Evolutionary conservation across 1,140 invertebrate species (phyloP), one percentile per base, ranked within the genome.

Genomic region (Copidosoma floridanum): DNA sequence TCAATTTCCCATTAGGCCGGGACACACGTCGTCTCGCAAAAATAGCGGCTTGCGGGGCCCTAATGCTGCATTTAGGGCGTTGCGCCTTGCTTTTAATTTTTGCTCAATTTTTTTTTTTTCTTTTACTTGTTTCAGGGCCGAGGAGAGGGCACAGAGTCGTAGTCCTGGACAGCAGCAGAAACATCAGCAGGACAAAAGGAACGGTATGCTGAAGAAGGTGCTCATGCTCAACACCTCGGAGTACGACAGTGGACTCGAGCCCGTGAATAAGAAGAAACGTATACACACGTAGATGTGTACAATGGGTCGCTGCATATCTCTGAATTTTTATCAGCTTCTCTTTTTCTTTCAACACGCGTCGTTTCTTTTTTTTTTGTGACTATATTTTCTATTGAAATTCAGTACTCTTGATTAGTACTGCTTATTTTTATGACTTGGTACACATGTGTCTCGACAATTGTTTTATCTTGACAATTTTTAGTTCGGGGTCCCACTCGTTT

Each of bases 221-320:
- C 66, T 74, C 52, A 81, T 80, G 77, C 71, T 81, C 20, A 80
- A 80, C 65, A 71, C 68, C 26, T 83, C 82, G 18, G 83, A 84
- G 63, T 84, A 77, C 68, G 78, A 70, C 54, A 83, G 80, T 55
- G 83, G 83, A 47, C 71, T 84, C 53, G 74, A 79, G 65, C 72
- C 75, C 12, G 57, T 64, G 0, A 83, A 81, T 70, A 83, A 82
- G 67, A n/a, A n/a, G n/a, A n/a, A n/a, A n/a, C n/a, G n/a, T n/a
- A n/a, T n/a, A n/a, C n/a, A n/a, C 62, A 44, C 32, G 32, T 8
- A 35, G 32, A 35, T 8, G 14, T 60, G 24, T 52, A n/a, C 16
- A 16, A 5, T n/a, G 16, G n/a, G 1, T 5, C n/a, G 18, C 47
- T 12, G 16, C 23, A 20, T 29, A 0, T 32, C 26, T 32, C 27